Conservation (phyloP, 2,888 invertebrate species). For the Iphiclides podalirius region DNA sequence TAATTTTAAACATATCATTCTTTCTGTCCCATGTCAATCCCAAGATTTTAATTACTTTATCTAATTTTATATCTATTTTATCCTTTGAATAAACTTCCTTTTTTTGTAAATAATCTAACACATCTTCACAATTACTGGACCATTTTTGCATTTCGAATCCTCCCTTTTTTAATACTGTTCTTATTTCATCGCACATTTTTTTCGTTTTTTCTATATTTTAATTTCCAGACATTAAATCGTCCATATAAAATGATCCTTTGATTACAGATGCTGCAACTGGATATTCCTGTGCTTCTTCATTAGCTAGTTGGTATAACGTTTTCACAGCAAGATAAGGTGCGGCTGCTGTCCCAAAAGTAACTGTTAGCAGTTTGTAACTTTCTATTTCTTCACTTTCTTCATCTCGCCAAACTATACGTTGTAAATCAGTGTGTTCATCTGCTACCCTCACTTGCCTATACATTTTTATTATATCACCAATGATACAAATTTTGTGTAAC, state of each 20-base stretch:
- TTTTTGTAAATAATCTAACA: no score
- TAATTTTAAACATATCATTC: background rate
- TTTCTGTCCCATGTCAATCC: background rate
- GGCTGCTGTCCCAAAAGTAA: conserved; percentile 28
- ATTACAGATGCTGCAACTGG: background rate
- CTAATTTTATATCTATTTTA: background rate
- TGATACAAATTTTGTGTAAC: conserved; percentile 22
- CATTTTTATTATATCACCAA: conserved; percentile 35
- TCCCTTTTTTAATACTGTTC: background rate
- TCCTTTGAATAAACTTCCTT: no score
- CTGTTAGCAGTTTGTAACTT: conserved; percentile 20
- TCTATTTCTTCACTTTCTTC: conserved; percentile 6
- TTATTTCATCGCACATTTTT: background rate
- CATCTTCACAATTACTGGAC: background rate
- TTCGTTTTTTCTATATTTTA: background rate
- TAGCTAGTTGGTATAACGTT: conserved; percentile 17
- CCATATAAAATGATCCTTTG: background rate
- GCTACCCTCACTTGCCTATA: conserved; percentile 27
- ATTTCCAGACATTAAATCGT: background rate
- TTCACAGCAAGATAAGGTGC: conserved; percentile 28
- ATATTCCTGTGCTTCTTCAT: conserved; percentile 16
- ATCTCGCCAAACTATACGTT: conserved; percentile 27
- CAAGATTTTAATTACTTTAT: background rate
- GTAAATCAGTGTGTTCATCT: conserved; percentile 15
- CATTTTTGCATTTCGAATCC: background rate